These are phyloP conservation scores for Gymnocheta viridis DNA, from an alignment of 2,888 invertebrate genomes.

Conservation along the genomic window DNA sequence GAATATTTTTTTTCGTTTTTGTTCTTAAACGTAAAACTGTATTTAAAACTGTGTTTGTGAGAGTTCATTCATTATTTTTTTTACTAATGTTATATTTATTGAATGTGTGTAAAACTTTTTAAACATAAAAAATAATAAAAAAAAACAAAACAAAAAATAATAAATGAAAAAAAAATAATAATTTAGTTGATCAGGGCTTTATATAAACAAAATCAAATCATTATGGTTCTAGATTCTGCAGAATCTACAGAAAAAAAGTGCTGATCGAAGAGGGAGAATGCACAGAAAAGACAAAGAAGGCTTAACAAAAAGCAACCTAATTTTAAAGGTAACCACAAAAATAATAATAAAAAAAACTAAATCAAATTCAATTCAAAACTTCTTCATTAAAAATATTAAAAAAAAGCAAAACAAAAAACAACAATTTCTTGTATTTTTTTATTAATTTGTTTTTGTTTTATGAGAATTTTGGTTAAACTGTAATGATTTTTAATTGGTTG, in stretches of 20 bases:
- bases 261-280: conserved; percentile 98
- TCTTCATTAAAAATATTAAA: conserved; percentile 50
- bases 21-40: conserved; percentile 67
- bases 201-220: conserved; percentile 75
- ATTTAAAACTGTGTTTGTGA: conserved; percentile 69
- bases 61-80: conserved; percentile 39
- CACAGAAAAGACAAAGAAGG: conserved; percentile 97
- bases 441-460: conserved; percentile 66
- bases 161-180: conserved; percentile 73
- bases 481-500: conserved; percentile 37
- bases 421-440: conserved; percentile 69
- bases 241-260: conserved; percentile 99
- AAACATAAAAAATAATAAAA: conserved; percentile 14
- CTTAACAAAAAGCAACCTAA: conserved; percentile 98
- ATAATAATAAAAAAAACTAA: conserved; percentile 70
- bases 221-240: conserved; percentile 96
- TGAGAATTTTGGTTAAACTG: conserved; percentile 68
- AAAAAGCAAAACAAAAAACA: conserved; percentile 62
- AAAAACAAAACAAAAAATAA: conserved; percentile 36
- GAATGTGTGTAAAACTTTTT: conserved; percentile 63
- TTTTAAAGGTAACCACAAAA: conserved; percentile 93
- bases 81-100: conserved; percentile 53
- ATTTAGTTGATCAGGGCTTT: conserved; percentile 81
- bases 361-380: conserved; percentile 71
- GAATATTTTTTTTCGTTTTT: conserved; percentile 33